Evolutionary conservation across 2,888 invertebrate genomes (phyloP).

Genomic region (Oligia latruncula): DNA sequence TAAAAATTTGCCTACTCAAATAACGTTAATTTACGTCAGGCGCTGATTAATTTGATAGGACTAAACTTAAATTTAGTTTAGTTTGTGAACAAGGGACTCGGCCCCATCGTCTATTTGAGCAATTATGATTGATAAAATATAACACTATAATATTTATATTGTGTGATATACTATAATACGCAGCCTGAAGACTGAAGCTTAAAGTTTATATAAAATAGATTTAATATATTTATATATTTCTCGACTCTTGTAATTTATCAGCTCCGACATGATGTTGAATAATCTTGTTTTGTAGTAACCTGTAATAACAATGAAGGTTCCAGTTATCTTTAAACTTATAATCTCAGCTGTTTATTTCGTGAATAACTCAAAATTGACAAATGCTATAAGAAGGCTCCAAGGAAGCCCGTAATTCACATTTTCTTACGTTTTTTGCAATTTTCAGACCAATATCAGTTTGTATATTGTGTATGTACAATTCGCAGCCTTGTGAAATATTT

Average conservation of each 20-base stretch:
- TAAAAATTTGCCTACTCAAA: no score
- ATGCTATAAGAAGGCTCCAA: neutral
- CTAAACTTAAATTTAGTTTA: no score
- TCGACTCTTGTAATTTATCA: slow-evolving; percentile 24
- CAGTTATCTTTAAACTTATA: neutral
- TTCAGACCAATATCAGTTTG: neutral
- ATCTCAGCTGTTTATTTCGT: slow-evolving; percentile 5
- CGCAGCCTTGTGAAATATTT: no score
- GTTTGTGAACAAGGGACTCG: no score
- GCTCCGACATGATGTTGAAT: slow-evolving; percentile 7
- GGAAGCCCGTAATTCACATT: neutral
- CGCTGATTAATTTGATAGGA: no score
- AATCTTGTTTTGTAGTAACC: slow-evolving; percentile 28
- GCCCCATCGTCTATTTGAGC: slow-evolving; percentile 11
- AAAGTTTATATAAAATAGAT: slow-evolving; percentile 62
- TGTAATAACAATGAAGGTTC: slow-evolving; percentile 10
- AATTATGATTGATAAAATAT: slow-evolving; percentile 15
- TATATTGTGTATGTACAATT: no score
- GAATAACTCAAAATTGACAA: neutral
- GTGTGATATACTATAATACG: slow-evolving; percentile 65
- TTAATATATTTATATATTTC: slow-evolving; percentile 53
- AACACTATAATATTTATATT: slow-evolving; percentile 49
- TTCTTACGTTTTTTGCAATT: neutral
- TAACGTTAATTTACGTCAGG: no score
- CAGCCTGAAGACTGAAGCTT: slow-evolving; percentile 82